phyloP scores from a whole-genome alignment of 2,888 invertebrate genomes.

The Hydrotaea diabolus region DNA sequence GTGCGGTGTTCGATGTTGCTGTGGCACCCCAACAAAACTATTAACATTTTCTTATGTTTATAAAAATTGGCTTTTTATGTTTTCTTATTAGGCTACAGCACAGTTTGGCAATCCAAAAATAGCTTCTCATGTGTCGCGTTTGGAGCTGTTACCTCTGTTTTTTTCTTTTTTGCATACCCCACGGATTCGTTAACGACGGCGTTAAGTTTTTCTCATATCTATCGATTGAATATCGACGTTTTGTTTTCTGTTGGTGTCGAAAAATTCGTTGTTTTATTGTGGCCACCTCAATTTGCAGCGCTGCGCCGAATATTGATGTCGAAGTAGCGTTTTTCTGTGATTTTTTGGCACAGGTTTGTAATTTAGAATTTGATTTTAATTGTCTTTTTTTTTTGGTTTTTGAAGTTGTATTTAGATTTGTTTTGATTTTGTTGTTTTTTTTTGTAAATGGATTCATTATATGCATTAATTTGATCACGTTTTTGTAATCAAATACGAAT shows the following conservation, averaged over 20 bases:
- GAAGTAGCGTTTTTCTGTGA: slow-evolving; percentile 46
- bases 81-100: slow-evolving; percentile 45
- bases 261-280: slow-evolving; percentile 9
- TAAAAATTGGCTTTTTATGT: slow-evolving; percentile 66
- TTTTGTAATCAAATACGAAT: slow-evolving; percentile 66
- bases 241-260: slow-evolving; percentile 29
- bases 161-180: background rate
- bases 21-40: slow-evolving; percentile 22
- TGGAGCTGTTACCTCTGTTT: background rate
- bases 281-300: slow-evolving; percentile 45
- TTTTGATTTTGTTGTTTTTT: background rate
- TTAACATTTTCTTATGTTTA: slow-evolving; percentile 63
- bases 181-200: background rate
- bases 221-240: background rate
- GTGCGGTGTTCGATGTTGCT: slow-evolving; percentile 16
- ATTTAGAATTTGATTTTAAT: slow-evolving; percentile 67
- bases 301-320: background rate
- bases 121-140: background rate
- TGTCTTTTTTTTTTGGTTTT: slow-evolving; percentile 52
- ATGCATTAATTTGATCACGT: slow-evolving; percentile 66
- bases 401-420: no score
- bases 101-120: slow-evolving; percentile 4
- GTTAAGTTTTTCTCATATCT: background rate
- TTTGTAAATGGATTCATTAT: slow-evolving; percentile 62
- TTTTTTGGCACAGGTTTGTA: slow-evolving; percentile 66